Base-by-base conservation (phyloP, 2,113 vertebrate genomes). In the Fulmarus glacialis region DNA sequence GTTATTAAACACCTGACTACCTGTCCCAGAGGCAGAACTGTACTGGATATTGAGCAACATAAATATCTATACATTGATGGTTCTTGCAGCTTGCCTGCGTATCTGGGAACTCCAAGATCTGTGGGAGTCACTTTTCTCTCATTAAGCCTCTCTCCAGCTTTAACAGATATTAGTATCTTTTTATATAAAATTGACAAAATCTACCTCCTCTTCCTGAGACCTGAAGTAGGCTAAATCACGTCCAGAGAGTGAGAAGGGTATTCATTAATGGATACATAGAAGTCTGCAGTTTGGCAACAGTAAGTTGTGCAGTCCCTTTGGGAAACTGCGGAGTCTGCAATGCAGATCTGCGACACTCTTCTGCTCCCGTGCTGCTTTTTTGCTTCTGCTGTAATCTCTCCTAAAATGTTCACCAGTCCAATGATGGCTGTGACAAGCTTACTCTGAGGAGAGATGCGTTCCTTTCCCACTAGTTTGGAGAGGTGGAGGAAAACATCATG, bases 271-370 rank as follows among this genome's bases (percentile, higher is more conserved):
- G 56, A 8, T 72, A 8, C 14, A 6, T 2, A 40, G 42, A 58
- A 89, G 21, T 16, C 87, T 89, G 92, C 86, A 70, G 40, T 74
- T 80, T 88, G 87, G 72, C 73, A 82, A 6, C 48, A 70, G 53
- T 10, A 12, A 55, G 27, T 53, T 56, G 66, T 92, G 45, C 58
- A 62, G 73, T 75, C 55, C 59, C 92, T 81, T 26, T 84, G 86
- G 89, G 92, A 78, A 92, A 15, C 80, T 56, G 70, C 90, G 52
- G 63, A 86, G 75, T 22, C 96, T 97, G 92, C 96, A 96, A 34
- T 90, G 96, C 92, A 93, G 95, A 88, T 80, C 87, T 91, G 82
- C 63, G 4, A 40, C 36, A 24, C 36, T 82, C 11, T 67, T 80
- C 66, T 77, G 62, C 53, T 84, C n/a, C 72, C 3, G 0, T 60